Evolutionary conservation across 1,140 invertebrate species (phyloP).

Genomic region (Papilio dardanus): DNA sequence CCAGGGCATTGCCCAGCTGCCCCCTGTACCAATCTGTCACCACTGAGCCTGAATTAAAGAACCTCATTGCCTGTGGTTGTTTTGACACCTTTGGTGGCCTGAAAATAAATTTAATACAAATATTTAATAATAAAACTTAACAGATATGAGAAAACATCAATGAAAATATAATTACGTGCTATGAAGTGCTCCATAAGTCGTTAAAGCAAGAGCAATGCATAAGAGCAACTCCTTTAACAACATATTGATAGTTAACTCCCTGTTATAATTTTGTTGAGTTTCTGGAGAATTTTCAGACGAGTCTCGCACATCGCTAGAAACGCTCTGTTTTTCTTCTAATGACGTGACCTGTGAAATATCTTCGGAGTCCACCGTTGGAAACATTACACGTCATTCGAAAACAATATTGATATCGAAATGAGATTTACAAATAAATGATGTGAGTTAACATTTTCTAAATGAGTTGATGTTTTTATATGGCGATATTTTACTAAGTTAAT

Average conservation of each 20-base stretch:
- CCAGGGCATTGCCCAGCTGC: constrained; percentile 85
- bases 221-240: constrained; percentile 76
- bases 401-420: constrained; percentile 58
- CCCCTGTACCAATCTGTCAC: constrained; percentile 90
- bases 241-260: constrained; percentile 77
- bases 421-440: constrained; percentile 51
- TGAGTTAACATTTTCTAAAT: constrained; percentile 42
- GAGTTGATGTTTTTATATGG: not conserved
- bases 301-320: constrained; percentile 70
- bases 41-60: constrained; percentile 86
- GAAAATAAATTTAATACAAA: constrained; percentile 58
- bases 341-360: constrained; percentile 75
- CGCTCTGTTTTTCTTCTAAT: constrained; percentile 58
- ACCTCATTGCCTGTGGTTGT: constrained; percentile 85
- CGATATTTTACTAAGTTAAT: constrained; percentile 30
- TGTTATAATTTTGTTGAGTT: constrained; percentile 63
- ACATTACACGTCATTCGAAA: constrained; percentile 82
- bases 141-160: not conserved
- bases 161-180: constrained; percentile 82
- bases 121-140: not conserved
- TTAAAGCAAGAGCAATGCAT: constrained; percentile 81
- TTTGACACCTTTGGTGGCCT: constrained; percentile 87
- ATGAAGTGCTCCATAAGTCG: constrained; percentile 84
- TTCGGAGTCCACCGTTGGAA: constrained; percentile 76
- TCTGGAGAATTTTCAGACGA: constrained; percentile 60